These are phyloP conservation scores for Spicauda simplicius DNA, from an alignment of 2,888 invertebrate species.

Conservation along the genomic window DNA sequence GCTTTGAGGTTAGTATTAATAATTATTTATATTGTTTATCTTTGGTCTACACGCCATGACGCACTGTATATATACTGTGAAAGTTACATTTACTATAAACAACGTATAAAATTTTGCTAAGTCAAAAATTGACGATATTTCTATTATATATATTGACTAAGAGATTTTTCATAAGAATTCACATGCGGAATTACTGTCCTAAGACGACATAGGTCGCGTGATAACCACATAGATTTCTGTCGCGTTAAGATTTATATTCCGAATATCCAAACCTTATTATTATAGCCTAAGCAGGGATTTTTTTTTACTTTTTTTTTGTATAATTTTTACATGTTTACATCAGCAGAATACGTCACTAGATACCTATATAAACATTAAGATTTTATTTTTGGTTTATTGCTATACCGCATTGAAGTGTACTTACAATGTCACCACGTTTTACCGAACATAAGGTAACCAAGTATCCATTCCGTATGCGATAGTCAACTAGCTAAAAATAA, in stretches of 20 bases:
- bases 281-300: conserved; percentile 82
- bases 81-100: conserved; percentile 77
- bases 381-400: conserved; percentile 85
- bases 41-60: conserved; percentile 81
- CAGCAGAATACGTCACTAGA: conserved; percentile 82
- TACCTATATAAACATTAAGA: conserved; percentile 78
- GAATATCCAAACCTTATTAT: conserved; percentile 79
- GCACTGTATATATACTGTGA: conserved; percentile 72
- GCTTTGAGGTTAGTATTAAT: conserved; percentile 81
- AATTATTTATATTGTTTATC: conserved; percentile 79
- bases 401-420: conserved; percentile 73
- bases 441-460: conserved; percentile 65
- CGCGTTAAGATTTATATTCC: conserved; percentile 72
- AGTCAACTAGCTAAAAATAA: conserved; percentile 84
- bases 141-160: conserved; percentile 80
- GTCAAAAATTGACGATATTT: conserved; percentile 84
- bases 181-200: conserved; percentile 71
- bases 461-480: conserved; percentile 72
- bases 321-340: conserved; percentile 80
- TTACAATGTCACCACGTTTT: conserved; percentile 54
- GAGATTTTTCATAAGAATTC: conserved; percentile 83
- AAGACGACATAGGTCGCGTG: conserved; percentile 57
- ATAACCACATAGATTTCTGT: conserved; percentile 70
- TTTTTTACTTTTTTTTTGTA: conserved; percentile 73
- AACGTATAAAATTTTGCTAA: conserved; percentile 84